Conservation (phyloP, 1,140 invertebrate species). For the Monochamus saltuarius region DNA sequence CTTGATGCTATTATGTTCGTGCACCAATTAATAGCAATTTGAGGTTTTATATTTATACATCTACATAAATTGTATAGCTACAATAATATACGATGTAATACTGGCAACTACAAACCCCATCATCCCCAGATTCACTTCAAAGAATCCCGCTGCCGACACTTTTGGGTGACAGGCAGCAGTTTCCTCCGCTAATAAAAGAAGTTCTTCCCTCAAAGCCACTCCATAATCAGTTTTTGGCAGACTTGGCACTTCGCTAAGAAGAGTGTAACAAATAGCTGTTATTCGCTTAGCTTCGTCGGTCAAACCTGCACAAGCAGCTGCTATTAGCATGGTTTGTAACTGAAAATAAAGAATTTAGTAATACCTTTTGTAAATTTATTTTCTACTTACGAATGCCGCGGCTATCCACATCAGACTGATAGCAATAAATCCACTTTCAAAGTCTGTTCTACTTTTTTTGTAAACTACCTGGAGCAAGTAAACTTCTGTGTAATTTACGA, state of each 20-base stretch:
- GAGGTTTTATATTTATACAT: too few relatives aligned
- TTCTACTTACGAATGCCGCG: too few relatives aligned
- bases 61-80: constrained; percentile 30
- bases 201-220: constrained; percentile 25
- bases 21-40: too few relatives aligned
- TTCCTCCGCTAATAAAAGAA: constrained; percentile 25
- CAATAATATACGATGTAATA: constrained; percentile 36
- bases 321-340: constrained; percentile 27
- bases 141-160: constrained; percentile 36
- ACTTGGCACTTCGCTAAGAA: constrained; percentile 26
- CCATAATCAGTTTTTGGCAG: constrained; percentile 6
- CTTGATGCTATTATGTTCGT: too few relatives aligned
- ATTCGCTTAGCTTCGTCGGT: constrained; percentile 24
- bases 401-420: too few relatives aligned
- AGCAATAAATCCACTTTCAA: too few relatives aligned
- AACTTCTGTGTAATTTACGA: too few relatives aligned
- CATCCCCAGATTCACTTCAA: constrained; percentile 32
- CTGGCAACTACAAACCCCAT: constrained; percentile 30
- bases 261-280: constrained; percentile 23
- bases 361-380: too few relatives aligned
- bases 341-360: constrained; percentile 13
- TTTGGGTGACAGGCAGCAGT: constrained; percentile 11
- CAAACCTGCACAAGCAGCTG: constrained; percentile 23
- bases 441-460: too few relatives aligned
- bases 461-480: too few relatives aligned